Percentiles rank a stretch among this genome's conserved stretches.
phyloP scores from a whole-genome alignment of 2,113 vertebrate genomes.

The Oncorhynchus mykiss region DNA sequence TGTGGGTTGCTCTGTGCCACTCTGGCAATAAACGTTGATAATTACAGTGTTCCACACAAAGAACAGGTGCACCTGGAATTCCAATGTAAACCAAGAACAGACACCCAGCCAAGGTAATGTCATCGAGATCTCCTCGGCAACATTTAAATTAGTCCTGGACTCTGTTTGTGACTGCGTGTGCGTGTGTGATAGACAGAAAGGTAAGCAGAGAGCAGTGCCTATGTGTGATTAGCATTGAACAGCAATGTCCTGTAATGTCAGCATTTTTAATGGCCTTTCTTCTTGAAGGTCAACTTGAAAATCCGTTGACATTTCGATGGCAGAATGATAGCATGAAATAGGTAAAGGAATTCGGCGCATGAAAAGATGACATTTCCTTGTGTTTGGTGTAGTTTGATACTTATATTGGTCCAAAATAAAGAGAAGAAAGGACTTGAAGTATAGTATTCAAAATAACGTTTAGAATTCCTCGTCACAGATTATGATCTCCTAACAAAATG shows the following conservation, averaged over 20 bases:
- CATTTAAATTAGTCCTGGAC: constrained; percentile 49
- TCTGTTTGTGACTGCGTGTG: constrained; percentile 14
- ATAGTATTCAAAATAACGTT: not conserved
- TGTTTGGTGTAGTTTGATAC: constrained; percentile 27
- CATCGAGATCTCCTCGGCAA: constrained; percentile 59
- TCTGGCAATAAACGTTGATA: constrained; percentile 64
- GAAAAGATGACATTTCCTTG: constrained; percentile 57
- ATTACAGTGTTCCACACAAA: constrained; percentile 70
- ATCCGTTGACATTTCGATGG: constrained; percentile 58
- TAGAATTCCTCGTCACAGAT: not conserved
- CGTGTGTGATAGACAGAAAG: not conserved
- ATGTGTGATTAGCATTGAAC: not conserved
- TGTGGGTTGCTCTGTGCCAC: constrained; percentile 51
- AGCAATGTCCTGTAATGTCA: not conserved
- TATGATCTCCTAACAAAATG: not conserved
- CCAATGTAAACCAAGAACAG: constrained; percentile 44
- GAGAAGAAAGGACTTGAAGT: not conserved
- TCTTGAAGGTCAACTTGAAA: constrained; percentile 68
- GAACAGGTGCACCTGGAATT: constrained; percentile 70
- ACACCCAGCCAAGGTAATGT: constrained; percentile 69
- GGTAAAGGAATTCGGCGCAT: constrained; percentile 25
- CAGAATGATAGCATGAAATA: constrained; percentile 26
- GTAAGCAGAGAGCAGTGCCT: not conserved
- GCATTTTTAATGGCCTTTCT: constrained; percentile 35
- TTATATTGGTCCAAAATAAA: not conserved